phyloP scores from a whole-genome alignment of 2,797 vertebrate species.

The Lindbergichthys nudifrons region DNA sequence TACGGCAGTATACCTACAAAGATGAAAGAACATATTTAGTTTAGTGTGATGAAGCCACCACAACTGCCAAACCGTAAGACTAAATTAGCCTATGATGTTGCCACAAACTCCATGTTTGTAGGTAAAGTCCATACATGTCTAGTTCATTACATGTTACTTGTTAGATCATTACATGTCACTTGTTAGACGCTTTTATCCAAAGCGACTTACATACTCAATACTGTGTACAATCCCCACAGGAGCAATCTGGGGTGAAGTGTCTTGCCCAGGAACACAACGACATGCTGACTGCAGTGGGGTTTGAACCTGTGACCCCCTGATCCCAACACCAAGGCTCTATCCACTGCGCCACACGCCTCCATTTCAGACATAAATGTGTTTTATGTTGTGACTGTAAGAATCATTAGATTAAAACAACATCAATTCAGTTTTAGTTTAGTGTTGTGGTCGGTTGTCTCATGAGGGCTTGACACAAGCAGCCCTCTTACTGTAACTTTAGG shows the following conservation, averaged over 20 bases:
- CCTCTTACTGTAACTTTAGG: not conserved
- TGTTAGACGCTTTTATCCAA: no score
- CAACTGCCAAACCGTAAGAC: not conserved
- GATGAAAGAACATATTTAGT: not conserved
- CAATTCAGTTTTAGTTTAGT: not conserved
- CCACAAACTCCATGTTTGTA: not conserved
- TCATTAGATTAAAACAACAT: not conserved
- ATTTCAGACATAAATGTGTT: not conserved
- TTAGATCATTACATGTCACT: no score
- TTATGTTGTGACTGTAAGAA: not conserved
- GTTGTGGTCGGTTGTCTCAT: not conserved
- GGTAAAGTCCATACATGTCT: not conserved
- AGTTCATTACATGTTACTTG: no score
- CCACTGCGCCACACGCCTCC: no score
- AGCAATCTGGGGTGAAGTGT: no score
- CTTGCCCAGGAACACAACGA: no score
- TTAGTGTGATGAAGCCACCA: not conserved
- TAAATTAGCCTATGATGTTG: not conserved
- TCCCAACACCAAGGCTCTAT: no score
- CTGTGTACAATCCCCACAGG: no score
- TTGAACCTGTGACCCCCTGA: no score
- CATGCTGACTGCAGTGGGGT: no score
- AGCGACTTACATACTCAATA: no score
- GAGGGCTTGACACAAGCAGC: not conserved
- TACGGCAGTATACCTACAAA: conserved; percentile 93